Evolutionary conservation across 2,113 vertebrate species (phyloP).

Genomic region (Xiphorhynchus elegans): DNA sequence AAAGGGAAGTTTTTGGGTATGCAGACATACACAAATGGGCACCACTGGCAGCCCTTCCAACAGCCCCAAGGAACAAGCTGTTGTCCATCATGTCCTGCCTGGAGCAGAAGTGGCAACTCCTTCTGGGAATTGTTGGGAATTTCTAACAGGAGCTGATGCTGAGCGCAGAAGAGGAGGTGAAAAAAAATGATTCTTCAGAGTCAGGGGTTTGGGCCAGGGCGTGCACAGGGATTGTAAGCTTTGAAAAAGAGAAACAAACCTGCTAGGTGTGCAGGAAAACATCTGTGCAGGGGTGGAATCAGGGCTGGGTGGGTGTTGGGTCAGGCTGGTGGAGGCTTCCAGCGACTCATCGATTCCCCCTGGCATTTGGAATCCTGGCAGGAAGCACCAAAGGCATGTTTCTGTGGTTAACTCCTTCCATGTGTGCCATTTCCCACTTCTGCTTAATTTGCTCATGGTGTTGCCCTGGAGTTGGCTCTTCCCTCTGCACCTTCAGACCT

Average conservation of each 20-base stretch:
- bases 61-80: background rate
- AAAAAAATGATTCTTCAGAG: background rate
- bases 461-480: background rate
- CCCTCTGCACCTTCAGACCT: background rate
- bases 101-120: background rate
- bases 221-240: too few species aligned
- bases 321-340: background rate
- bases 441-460: background rate
- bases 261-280: background rate
- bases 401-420: background rate
- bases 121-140: background rate
- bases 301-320: background rate
- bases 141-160: background rate
- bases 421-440: background rate
- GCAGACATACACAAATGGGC: background rate
- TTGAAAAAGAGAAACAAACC: too few species aligned
- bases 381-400: background rate
- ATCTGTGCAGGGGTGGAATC: background rate
- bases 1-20: background rate
- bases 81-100: background rate
- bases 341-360: background rate
- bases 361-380: background rate
- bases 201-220: background rate
- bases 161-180: accelerated
- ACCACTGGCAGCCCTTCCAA: background rate